These are phyloP conservation scores for Neomorphus geoffroyi DNA, from an alignment of 2,797 vertebrate genomes.

Conservation along the genomic window DNA sequence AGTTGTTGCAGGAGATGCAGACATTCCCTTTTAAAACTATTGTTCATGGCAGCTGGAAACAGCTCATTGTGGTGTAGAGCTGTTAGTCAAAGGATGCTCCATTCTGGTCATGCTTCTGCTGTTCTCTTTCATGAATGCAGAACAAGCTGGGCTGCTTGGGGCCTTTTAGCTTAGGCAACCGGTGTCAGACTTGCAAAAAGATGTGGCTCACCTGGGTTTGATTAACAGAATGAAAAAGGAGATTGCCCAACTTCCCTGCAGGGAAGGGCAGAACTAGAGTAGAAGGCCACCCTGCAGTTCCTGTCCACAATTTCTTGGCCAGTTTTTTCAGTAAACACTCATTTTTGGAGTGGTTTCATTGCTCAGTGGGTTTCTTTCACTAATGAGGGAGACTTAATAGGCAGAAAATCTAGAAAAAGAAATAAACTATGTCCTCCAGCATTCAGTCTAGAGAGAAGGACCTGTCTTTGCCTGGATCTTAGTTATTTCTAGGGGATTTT, in stretches of 20 bases:
- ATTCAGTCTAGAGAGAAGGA: not conserved
- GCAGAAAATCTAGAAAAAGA: conserved; percentile 32
- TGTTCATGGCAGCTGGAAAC: not conserved
- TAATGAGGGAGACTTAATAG: conserved; percentile 39
- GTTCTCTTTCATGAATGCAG: not conserved
- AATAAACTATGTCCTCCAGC: not conserved
- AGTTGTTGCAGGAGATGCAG: not conserved
- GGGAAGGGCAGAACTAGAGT: not conserved
- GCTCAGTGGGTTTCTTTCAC: conserved; percentile 38
- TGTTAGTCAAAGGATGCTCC: not conserved
- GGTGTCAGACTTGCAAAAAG: not conserved
- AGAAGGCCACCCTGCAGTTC: conserved; percentile 24
- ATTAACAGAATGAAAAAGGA: conserved; percentile 22
- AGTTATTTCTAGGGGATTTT: not conserved
- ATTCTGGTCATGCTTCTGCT: not conserved
- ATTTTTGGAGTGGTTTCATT: conserved; percentile 45
- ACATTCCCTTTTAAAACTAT: not conserved
- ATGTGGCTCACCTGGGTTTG: not conserved
- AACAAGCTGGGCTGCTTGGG: not conserved
- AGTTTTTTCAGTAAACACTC: conserved; percentile 16
- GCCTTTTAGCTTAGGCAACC: not conserved
- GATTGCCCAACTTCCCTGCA: not conserved
- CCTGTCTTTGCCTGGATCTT: not conserved
- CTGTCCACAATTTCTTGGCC: conserved; percentile 26
- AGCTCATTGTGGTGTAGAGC: not conserved